Base-by-base conservation (phyloP, 2,797 vertebrate species). In the Etheostoma perlongum region DNA sequence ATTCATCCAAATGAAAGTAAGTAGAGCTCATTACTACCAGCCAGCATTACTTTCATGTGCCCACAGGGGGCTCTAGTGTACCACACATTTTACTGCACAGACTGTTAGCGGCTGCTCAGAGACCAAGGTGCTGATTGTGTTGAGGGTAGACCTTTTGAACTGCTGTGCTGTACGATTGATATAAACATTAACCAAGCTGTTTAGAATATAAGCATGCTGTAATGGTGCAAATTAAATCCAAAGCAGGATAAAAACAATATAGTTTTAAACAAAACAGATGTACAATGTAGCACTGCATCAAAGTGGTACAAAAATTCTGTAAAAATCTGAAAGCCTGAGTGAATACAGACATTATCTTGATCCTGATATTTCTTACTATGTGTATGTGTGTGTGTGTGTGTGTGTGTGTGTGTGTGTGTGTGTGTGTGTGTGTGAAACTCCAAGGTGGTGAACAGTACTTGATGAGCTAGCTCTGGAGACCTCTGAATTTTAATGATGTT, bases 401-500 rank as follows among this genome's bases (percentile, higher is more conserved):
- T 68, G 73, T 62, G 82, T 79, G 92, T 92, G 27, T 79, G 82
- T 67, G 75, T 78, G 57, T 67, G 78, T 68, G 68, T 72, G 76
- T 83, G 86, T 67, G 64, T 76, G 91, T 88, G 40, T 87, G 87
- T 64, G 84, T 81, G 83, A 93, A 90, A 95, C 95, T 91, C 94
- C 92, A 94, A 97, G 96, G 96, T 96, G 96, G 97, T 96, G 95
- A 93, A 94, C 94, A 89, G 95, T 94, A 95, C 95, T 96, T 99
- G 98, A 99, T 98, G 96, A 98, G 97, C 96, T 96, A 96, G 96
- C 97, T 97, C 96, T 96, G 95, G 96, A 97, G 96, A 96, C 96
- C 97, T 98, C 97, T 99, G 98, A 99, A 99, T 99, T 99, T 99
- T 99, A 99, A 99, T 99, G 98, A 99, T 98, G 97, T 96, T 97